Evolutionary conservation across 2,797 vertebrate species (phyloP).

Genomic region (Psittacula derbiana): DNA sequence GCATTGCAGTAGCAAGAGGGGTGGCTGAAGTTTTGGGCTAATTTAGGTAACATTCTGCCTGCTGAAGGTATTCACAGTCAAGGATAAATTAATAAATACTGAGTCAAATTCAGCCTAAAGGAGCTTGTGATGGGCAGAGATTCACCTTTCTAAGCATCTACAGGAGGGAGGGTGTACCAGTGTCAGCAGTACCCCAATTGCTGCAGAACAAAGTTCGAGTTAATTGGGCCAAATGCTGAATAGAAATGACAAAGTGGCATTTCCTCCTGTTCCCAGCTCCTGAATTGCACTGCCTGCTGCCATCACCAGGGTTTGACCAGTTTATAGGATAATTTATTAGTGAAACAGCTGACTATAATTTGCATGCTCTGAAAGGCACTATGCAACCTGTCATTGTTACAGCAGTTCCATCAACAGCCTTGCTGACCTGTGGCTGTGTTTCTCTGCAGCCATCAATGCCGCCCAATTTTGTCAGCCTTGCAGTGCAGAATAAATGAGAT

Average conservation of each 20-base stretch:
- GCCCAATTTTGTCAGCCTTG: rapidly evolving
- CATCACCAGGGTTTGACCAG: not conserved
- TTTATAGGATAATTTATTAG: not conserved
- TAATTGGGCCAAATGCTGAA: not conserved
- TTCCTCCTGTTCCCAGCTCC: not conserved
- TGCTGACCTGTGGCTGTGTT: rapidly evolving
- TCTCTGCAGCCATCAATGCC: rapidly evolving
- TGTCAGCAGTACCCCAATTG: rapidly evolving
- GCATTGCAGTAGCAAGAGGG: not conserved
- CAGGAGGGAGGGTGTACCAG: rapidly evolving
- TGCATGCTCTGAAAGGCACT: rapidly evolving
- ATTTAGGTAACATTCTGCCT: not conserved
- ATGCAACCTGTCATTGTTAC: rapidly evolving
- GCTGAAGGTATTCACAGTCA: not conserved
- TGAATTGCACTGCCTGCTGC: not conserved
- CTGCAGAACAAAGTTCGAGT: not conserved
- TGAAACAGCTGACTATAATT: rapidly evolving
- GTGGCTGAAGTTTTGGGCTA: not conserved
- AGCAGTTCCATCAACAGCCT: not conserved
- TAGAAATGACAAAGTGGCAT: rapidly evolving
- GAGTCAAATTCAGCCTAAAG: not conserved
- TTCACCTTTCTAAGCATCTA: not conserved
- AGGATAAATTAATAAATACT: not conserved
- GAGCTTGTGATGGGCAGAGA: not conserved
- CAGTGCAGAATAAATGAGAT: rapidly evolving